Percentiles rank a stretch among this genome's conserved stretches.
phyloP scores from a whole-genome alignment of 2,113 vertebrate genomes.

The Natator depressus region DNA sequence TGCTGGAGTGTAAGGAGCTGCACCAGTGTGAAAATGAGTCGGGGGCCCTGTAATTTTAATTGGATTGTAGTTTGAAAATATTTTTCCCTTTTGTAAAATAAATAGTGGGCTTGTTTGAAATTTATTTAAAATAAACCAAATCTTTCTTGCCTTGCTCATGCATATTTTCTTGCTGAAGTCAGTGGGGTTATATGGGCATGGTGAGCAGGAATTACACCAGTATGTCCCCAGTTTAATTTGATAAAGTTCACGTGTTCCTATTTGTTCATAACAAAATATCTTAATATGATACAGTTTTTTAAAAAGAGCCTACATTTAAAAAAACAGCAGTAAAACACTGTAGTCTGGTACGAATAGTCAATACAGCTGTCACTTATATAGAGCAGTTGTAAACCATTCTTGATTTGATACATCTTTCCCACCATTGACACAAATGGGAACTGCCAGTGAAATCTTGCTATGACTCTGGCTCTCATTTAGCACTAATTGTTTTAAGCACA shows the following conservation, averaged over 20 bases:
- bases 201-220: not conserved
- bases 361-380: not conserved
- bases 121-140: no score
- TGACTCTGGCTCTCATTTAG: not conserved
- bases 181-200: not conserved
- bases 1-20: not conserved
- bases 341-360: not conserved
- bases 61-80: not conserved
- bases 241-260: rapidly evolving
- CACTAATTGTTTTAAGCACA: not conserved
- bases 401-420: not conserved
- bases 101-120: no score
- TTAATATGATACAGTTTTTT: not conserved
- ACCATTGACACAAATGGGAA: not conserved
- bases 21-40: not conserved
- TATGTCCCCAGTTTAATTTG: rapidly evolving
- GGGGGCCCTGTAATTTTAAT: not conserved
- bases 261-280: not conserved
- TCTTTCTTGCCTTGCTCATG: not conserved
- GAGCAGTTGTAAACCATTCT: not conserved
- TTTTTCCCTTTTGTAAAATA: no score
- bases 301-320: not conserved
- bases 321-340: not conserved
- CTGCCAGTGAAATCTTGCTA: not conserved
- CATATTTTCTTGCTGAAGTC: not conserved